A percentile compares a stretch with the other conserved stretches of the same genome.
Evolutionary conservation across 2,113 vertebrate genomes (phyloP).

Genomic region (Mormoops blainvillei): DNA sequence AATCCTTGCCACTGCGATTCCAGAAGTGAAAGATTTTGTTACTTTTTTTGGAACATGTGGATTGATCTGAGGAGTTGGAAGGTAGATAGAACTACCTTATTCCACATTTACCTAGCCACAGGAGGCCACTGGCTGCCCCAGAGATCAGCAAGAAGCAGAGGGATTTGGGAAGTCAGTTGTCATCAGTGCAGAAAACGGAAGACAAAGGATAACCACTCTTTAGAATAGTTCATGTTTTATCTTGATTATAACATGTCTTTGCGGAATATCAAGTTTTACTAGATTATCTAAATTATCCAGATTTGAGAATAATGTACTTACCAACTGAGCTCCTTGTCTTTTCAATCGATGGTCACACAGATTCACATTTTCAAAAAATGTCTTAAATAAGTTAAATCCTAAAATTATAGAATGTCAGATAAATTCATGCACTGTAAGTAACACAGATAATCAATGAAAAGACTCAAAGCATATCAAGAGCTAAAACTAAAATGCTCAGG

Average conservation of each 20-base stretch:
- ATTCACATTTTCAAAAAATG: slow-evolving; percentile 99
- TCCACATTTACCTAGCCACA: background rate
- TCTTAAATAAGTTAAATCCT: slow-evolving; percentile 99
- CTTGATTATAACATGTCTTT: background rate
- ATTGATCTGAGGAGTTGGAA: background rate
- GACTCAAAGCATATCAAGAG: background rate
- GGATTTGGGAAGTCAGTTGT: background rate
- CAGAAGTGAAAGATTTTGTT: background rate
- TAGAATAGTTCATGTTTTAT: background rate
- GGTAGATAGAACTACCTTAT: background rate
- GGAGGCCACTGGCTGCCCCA: background rate
- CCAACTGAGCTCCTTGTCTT: slow-evolving; percentile 96
- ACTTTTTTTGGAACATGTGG: background rate
- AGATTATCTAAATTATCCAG: background rate
- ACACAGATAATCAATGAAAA: background rate
- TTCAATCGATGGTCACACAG: slow-evolving; percentile 98
- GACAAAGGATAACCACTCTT: background rate
- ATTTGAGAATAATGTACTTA: slow-evolving; percentile 77
- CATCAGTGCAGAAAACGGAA: background rate
- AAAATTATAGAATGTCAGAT: slow-evolving; percentile 58
- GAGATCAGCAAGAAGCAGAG: background rate
- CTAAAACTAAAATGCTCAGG: background rate
- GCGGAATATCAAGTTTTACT: background rate
- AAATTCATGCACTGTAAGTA: slow-evolving; percentile 9
- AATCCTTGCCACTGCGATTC: background rate